These are phyloP conservation scores for Harmothoe impar DNA, from an alignment of 2,888 invertebrate species.

Conservation along the genomic window DNA sequence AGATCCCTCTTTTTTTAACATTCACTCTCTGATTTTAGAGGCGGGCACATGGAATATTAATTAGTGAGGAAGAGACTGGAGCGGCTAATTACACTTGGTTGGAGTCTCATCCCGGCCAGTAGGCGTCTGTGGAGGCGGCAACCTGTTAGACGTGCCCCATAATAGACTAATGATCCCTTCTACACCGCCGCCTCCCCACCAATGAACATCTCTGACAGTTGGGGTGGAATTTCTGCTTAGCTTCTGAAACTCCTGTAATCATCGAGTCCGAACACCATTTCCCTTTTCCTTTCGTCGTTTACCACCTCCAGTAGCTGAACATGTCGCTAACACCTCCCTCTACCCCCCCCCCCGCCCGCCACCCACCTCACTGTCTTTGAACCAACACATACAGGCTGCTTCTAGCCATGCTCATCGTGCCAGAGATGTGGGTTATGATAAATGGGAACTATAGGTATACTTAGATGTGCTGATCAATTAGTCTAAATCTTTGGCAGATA, in stretches of 20 bases:
- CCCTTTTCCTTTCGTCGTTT: too few relatives aligned
- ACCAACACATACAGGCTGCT: too few relatives aligned
- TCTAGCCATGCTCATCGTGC: too few relatives aligned
- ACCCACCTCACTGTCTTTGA: too few relatives aligned
- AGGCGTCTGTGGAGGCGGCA: not conserved
- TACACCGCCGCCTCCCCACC: not conserved
- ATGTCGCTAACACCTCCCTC: too few relatives aligned
- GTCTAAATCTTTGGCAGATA: too few relatives aligned
- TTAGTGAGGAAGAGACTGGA: not conserved
- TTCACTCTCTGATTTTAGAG: not conserved
- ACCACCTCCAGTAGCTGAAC: too few relatives aligned
- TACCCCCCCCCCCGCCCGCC: too few relatives aligned
- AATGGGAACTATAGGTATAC: too few relatives aligned
- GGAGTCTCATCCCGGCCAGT: not conserved
- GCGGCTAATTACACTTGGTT: constrained; percentile 1
- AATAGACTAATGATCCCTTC: constrained; percentile 39
- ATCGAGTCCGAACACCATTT: not conserved
- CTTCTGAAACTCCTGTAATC: not conserved
- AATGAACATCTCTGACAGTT: constrained; percentile 15
- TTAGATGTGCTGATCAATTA: too few relatives aligned
- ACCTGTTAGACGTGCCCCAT: not conserved
- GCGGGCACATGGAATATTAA: constrained; percentile 2
- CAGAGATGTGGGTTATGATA: too few relatives aligned
- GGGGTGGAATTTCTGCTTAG: not conserved
- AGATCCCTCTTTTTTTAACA: not conserved